Evolutionary conservation across 2,888 invertebrate genomes (phyloP).

Genomic region (Pristionchus mayeri): DNA sequence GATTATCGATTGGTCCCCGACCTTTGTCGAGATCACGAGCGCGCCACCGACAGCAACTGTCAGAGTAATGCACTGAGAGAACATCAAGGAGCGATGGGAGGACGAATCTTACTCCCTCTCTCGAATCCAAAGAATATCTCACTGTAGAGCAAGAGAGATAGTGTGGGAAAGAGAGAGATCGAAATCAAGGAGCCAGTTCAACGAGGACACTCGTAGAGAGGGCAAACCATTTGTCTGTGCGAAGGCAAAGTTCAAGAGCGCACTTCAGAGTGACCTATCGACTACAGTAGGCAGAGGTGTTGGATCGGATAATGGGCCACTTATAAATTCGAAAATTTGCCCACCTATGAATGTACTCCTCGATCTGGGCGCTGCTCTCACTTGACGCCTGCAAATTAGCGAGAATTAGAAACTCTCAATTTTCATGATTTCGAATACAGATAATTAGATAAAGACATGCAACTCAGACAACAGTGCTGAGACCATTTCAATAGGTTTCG

Average conservation of each 20-base stretch:
- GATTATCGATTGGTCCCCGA: not conserved
- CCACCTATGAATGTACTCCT: conserved; percentile 75
- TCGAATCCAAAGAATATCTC: too few relatives aligned
- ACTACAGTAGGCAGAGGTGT: not conserved
- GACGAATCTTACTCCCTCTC: too few relatives aligned
- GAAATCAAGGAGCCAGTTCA: not conserved
- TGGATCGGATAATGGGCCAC: not conserved
- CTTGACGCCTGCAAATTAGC: conserved; percentile 65
- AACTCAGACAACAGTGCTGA: too few relatives aligned
- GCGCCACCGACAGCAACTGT: conserved; percentile 7
- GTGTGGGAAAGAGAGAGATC: too few relatives aligned
- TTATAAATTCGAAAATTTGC: not conserved
- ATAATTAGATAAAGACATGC: too few relatives aligned
- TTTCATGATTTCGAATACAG: too few relatives aligned
- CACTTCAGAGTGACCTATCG: not conserved
- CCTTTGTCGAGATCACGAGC: conserved; percentile 19
- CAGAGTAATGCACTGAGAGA: conserved; percentile 3
- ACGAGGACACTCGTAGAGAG: not conserved
- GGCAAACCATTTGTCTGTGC: not conserved
- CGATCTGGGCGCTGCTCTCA: conserved; percentile 74
- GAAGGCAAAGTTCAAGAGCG: not conserved
- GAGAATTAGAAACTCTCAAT: not conserved
- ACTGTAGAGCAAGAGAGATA: too few relatives aligned
- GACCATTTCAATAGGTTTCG: too few relatives aligned
- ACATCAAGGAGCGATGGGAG: not conserved